Evolutionary conservation across 30 jellyfish, hydroid and myxozoan genomes (phyloP), one percentile per base, ranked within the genome.

Genomic region (Catostylus mosaicus): DNA sequence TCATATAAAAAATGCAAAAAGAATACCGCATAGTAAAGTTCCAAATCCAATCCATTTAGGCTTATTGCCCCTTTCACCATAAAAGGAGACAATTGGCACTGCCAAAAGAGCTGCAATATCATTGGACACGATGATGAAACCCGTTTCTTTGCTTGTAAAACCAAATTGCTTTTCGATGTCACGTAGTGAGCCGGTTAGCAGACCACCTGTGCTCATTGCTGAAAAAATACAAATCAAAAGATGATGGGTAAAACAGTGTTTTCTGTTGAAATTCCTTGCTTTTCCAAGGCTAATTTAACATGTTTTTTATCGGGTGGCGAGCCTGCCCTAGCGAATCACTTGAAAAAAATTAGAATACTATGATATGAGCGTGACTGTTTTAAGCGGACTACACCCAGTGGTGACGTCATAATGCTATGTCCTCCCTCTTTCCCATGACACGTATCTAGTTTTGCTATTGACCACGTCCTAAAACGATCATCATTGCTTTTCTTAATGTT

Each of bases 21-120:
- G 22, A 36, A 29, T 77, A 88, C 96, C 96, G 20, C 84, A 75
- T 4, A 88, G 54, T 2, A 88, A 47, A 23, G 89, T 30, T 9
- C 96, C 96, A 43, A 33, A 35, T 11, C 87, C 96, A 23, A 88
- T 68, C 96, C 96, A 88, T 60, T 70, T 78, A 30, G 96, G 96
- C 62, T 79, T 88, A 59, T 88, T 68, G 68, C 95, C 95, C 54
- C 71, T 70, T 43, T 72, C 88, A 9, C 96, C 89, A 64, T 30
- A 71, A 70, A 75, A 88, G 11, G 92, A 77, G 69, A 88, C 84
- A 19, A 88, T 20, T 1, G 88, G 83, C 14, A 88, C 96, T 1
- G 66, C 45, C 40, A 88, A 37, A 30, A 88, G 78, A 1, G 92
- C 96, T 35, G 90, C 82, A 22, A 88, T 51, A 51, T 88, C 96